Conservation (phyloP, 2,797 vertebrate genomes). For the Gephyroberyx darwinii region DNA sequence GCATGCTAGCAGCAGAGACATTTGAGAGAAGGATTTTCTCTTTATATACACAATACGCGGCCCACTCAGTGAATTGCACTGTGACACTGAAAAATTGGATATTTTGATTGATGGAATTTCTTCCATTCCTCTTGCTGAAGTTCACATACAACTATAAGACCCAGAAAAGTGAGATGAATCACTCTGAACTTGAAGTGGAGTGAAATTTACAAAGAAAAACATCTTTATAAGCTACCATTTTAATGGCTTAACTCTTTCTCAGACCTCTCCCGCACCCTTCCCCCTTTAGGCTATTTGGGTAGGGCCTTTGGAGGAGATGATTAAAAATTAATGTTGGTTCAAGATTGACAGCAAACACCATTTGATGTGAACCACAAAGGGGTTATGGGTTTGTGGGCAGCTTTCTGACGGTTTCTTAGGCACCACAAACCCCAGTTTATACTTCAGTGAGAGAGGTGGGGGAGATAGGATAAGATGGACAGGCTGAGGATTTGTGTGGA, state of each 20-base stretch:
- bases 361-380: constrained; percentile 86
- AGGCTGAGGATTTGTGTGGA: constrained; percentile 68
- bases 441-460: constrained; percentile 71
- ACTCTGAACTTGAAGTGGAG: constrained; percentile 68
- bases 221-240: constrained; percentile 79
- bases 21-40: constrained; percentile 75
- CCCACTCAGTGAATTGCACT: constrained; percentile 76
- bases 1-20: constrained; percentile 65
- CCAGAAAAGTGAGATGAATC: constrained; percentile 73
- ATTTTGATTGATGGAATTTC: constrained; percentile 82
- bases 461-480: constrained; percentile 73
- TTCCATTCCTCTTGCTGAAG: constrained; percentile 71
- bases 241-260: constrained; percentile 83
- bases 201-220: constrained; percentile 80
- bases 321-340: constrained; percentile 86
- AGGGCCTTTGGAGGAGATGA: constrained; percentile 83
- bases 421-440: constrained; percentile 78
- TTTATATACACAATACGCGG: constrained; percentile 71
- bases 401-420: constrained; percentile 78
- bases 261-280: constrained; percentile 65
- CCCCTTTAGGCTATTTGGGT: constrained; percentile 83
- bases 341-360: constrained; percentile 86
- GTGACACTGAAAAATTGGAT: constrained; percentile 79
- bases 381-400: constrained; percentile 75
- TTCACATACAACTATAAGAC: constrained; percentile 72